These are phyloP conservation scores for Scaptomyza montana DNA, from an alignment of 1,140 invertebrate genomes.

Conservation along the genomic window DNA sequence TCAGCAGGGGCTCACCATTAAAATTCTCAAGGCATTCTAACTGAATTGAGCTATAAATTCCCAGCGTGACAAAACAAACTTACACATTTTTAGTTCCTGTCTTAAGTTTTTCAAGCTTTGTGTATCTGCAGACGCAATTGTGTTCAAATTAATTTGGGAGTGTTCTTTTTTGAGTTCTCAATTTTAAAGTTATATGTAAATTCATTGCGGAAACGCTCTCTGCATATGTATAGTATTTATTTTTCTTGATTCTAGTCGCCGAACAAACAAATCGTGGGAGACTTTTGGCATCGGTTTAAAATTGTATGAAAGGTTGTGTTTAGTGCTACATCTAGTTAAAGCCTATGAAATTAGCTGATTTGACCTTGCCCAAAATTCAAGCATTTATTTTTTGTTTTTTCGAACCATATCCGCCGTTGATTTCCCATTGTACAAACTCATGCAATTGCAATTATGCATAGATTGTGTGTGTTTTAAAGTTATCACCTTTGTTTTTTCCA, in stretches of 20 bases:
- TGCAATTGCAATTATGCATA: constrained; percentile 45
- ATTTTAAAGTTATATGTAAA: constrained; percentile 68
- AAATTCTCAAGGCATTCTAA: constrained; percentile 30
- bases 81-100: constrained; percentile 29
- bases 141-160: constrained; percentile 23
- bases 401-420: constrained; percentile 42
- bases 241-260: constrained; percentile 46
- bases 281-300: constrained; percentile 4
- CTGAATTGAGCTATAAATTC: constrained; percentile 35
- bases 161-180: constrained; percentile 29
- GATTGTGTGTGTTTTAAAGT: constrained; percentile 19
- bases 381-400: not conserved
- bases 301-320: constrained; percentile 30
- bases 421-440: constrained; percentile 29
- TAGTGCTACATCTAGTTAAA: constrained; percentile 5
- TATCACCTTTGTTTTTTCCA: constrained; percentile 12
- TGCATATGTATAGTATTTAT: constrained; percentile 1
- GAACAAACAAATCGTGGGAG: constrained; percentile 53
- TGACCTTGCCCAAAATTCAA: constrained; percentile 27
- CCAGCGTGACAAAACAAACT: constrained; percentile 13
- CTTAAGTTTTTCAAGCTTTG: not conserved
- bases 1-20: constrained; percentile 27
- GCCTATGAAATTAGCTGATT: constrained; percentile 32
- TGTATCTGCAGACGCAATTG: constrained; percentile 18
- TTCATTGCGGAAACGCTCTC: constrained; percentile 69